phyloP scores from a whole-genome alignment of 2,113 vertebrate genomes.

The Nestor notabilis region DNA sequence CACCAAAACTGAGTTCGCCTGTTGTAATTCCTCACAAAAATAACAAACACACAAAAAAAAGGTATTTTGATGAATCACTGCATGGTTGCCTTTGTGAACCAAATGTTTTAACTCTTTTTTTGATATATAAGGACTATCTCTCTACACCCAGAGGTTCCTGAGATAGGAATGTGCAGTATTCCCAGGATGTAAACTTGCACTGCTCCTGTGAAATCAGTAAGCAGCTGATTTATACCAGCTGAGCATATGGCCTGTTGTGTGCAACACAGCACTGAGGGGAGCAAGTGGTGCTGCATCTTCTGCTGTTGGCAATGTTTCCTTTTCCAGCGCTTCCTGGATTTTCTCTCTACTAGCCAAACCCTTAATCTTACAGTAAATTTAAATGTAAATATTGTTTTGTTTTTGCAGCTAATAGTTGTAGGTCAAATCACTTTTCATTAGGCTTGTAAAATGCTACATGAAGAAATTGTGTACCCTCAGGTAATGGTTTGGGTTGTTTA shows the following conservation, averaged over 20 bases:
- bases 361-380: slow-evolving; percentile 35
- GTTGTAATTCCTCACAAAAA: not conserved
- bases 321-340: not conserved
- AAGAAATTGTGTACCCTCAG: slow-evolving; percentile 52
- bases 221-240: slow-evolving; percentile 1
- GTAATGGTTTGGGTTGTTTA: slow-evolving; percentile 61
- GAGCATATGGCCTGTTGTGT: not conserved
- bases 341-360: slow-evolving; percentile 1
- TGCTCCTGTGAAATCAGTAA: not conserved
- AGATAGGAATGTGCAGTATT: not conserved
- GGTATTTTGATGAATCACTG: not conserved
- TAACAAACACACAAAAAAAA: not conserved
- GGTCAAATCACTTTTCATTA: slow-evolving; percentile 63
- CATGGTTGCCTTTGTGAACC: not conserved
- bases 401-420: slow-evolving; percentile 54
- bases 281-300: not conserved
- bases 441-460: slow-evolving; percentile 28
- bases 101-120: not conserved
- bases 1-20: not conserved
- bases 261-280: not conserved
- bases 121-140: not conserved
- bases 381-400: slow-evolving; percentile 54
- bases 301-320: slow-evolving; percentile 23
- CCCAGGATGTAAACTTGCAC: not conserved
- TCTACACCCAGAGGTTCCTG: not conserved